Base-by-base conservation (phyloP, 1,140 invertebrate genomes). In the Heliconius himera region DNA sequence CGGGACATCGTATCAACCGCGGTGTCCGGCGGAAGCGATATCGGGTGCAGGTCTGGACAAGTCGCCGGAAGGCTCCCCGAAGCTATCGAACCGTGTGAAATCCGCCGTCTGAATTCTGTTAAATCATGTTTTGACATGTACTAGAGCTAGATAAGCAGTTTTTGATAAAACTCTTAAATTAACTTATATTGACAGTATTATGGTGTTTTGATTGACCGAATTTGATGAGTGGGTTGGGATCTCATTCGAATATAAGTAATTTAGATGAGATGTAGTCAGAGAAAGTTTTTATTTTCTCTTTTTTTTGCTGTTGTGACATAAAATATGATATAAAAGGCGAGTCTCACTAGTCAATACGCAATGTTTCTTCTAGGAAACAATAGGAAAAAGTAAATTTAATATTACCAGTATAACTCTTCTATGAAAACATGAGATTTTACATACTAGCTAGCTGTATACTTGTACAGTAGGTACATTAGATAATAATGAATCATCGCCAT, bases 21-120 rank as follows among this genome's bases (percentile, higher is more conserved):
- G 89, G 85, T 89, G 87, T 89, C 89, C 89, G 90, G 82, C 88
- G 90, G 91, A 92, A 88, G 89, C 82, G 89, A 89, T 89, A 89
- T 79, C 84, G 84, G 85, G 83, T 82, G 83, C 87, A 86, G 78
- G 87, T 90, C 88, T 81, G 73, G 82, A 88, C 90, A 86, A 85
- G 87, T 88, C 82, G 80, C 79, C 86, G 88, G 89, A 91, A 89
- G 86, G 51, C 82, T 83, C 84, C 87, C 85, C 87, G 90, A 89
- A 90, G 90, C 81, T 79, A 86, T 86, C 85, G 82, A 81, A 89
- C 82, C 90, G 90, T 92, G 90, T 88, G 90, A 92, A 91, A 82
- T 73, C 36, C 77, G 66, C 71, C 87, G 87, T 84, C 83, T 75
- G 41, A 80, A 74, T 78, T 74, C 33, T 79, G 79, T 66, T 79